Evolutionary conservation across 2,113 vertebrate species (phyloP).

Genomic region (Poicephalus gulielmi): DNA sequence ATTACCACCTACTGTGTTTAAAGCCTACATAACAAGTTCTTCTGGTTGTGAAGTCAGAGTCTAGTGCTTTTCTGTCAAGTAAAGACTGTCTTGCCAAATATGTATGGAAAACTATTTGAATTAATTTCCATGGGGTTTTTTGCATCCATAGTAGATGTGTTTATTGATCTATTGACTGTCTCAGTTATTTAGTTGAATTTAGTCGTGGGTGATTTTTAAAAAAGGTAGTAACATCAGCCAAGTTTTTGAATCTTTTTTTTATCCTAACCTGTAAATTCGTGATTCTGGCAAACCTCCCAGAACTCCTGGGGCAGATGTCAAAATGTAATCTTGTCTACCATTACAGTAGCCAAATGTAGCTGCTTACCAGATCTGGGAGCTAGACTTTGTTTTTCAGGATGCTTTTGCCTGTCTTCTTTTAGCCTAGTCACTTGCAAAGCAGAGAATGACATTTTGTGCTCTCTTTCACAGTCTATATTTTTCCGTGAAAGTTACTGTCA

Average conservation of each 20-base stretch:
- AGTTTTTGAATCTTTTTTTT: neutral
- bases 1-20: constrained; percentile 45
- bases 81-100: neutral
- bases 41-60: constrained; percentile 32
- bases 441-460: neutral
- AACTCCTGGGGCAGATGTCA: neutral
- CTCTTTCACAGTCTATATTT: neutral
- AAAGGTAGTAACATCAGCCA: neutral
- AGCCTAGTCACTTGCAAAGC: neutral
- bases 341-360: neutral
- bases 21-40: constrained; percentile 57
- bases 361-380: neutral
- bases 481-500: neutral
- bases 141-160: neutral
- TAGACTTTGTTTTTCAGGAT: neutral
- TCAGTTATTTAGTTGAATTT: neutral
- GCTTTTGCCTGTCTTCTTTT: neutral
- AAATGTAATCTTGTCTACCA: neutral
- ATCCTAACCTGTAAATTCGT: neutral
- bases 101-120: neutral
- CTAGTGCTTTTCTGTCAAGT: constrained; percentile 20
- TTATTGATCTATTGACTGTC: neutral
- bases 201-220: neutral
- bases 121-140: neutral
- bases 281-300: neutral